These are phyloP conservation scores for Orussus abietinus DNA, from an alignment of 1,140 invertebrate genomes.

Conservation along the genomic window DNA sequence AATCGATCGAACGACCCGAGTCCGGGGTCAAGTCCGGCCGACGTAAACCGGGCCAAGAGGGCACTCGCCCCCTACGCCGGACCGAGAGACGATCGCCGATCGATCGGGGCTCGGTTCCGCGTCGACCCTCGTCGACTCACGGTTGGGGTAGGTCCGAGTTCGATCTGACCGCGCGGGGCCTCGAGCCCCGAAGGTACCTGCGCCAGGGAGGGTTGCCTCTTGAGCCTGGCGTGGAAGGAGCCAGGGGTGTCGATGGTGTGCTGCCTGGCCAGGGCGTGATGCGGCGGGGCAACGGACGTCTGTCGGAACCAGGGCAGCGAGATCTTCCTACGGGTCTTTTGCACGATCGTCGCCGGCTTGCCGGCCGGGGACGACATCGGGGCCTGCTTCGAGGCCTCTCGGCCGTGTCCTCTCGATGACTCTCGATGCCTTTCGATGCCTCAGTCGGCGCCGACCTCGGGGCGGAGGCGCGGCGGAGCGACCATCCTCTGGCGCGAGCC, in stretches of 20 bases:
- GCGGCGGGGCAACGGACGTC: conserved; percentile 65
- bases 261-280: conserved; percentile 71
- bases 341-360: conserved; percentile 54
- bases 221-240: conserved; percentile 69
- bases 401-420: conserved; percentile 13
- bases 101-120: conserved; percentile 15
- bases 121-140: not conserved
- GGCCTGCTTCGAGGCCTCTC: conserved; percentile 16
- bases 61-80: too few relatives aligned
- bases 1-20: too few relatives aligned
- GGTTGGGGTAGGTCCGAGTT: not conserved
- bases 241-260: conserved; percentile 86
- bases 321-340: conserved; percentile 77
- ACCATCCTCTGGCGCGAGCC: not conserved
- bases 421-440: conserved; percentile 35
- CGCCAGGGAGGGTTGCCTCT: conserved; percentile 59
- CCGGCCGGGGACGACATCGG: conserved; percentile 51
- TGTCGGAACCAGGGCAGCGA: conserved; percentile 86
- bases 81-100: not conserved
- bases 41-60: too few relatives aligned
- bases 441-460: conserved; percentile 33
- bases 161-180: too few relatives aligned
- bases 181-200: too few relatives aligned
- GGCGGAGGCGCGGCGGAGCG: conserved; percentile 17
- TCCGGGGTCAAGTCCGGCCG: too few relatives aligned